Evolutionary conservation across 2,888 invertebrate species (phyloP).

Genomic region (Metacarcinus magister): DNA sequence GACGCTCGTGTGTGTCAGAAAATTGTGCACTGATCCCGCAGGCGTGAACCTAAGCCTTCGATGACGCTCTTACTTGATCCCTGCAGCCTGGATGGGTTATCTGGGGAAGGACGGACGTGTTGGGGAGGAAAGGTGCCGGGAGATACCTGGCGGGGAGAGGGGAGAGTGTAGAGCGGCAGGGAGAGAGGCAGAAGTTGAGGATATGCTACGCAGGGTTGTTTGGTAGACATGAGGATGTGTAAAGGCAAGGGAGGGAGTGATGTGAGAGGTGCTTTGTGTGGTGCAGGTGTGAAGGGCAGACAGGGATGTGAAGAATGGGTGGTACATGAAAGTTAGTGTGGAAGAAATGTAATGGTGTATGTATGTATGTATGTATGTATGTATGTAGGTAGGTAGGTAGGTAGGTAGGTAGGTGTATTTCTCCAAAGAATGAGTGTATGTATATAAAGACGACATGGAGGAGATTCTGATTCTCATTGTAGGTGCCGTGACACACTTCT

Average conservation of each 20-base stretch:
- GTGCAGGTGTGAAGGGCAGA: background rate
- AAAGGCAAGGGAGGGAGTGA: background rate
- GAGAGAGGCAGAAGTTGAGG: background rate
- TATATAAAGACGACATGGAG: no score
- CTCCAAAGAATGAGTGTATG: no score
- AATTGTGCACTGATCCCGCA: constrained; percentile 13
- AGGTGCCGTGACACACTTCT: no score
- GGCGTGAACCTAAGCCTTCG: background rate
- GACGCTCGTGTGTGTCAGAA: constrained; percentile 43
- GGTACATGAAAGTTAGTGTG: no score
- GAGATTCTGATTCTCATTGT: no score
- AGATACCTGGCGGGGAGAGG: background rate
- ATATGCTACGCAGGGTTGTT: background rate
- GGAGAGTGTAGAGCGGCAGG: background rate
- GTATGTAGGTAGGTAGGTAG: no score
- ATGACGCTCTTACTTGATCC: background rate
- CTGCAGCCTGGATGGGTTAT: background rate
- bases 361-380: no score
- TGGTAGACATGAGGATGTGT: background rate
- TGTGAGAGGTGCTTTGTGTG: background rate
- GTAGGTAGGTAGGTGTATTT: background rate
- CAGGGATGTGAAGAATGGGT: background rate
- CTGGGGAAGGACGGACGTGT: background rate
- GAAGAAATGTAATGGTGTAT: no score
- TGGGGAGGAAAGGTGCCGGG: background rate